Evolutionary conservation across 2,113 vertebrate species (phyloP), one percentile per base, ranked within the genome.

Genomic region (Oncorhynchus gorbuscha): DNA sequence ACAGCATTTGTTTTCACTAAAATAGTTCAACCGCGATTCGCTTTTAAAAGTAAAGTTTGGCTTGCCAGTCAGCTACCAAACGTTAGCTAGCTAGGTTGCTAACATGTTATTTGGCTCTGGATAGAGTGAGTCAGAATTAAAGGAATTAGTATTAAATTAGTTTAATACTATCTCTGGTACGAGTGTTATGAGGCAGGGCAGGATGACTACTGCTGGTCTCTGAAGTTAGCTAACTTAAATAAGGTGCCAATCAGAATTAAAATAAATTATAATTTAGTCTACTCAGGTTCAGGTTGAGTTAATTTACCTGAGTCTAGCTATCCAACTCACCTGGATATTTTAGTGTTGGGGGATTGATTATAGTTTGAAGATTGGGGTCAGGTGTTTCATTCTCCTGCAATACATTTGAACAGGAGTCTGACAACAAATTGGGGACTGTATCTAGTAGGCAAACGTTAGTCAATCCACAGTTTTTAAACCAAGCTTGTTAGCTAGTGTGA

Each of bases 21-120:
- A 70, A 59, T 48, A 24, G 32, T 49, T 69, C 64, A 51, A 14
- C 8, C 48, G 73, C 32, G 81, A 68, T 26, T 76, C 35, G 76
- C 78, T 83, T 74, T 67, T 35, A 65, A 80, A 92, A 88, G 73
- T 83, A 24, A 78, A 90, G 83, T 90, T 93, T 89, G 77, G 69
- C 20, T 48, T 22, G 73, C 64, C 49, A 67, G 73, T 24, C 32
- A 30, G 73, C 73, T 30, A 62, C 55, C 72, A 64, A 45, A 69
- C 68, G 30, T 67, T 69, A 74, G 73, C 39, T 45, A 45, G 39
- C 39, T 45, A 45, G 39, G 35, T 67, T 6, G 65, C 65, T 67
- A 30, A 30, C 16, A 14, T 28, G 65, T 13, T 67, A 67, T 30
- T 30, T 13, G 16, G 28, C 65, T 30, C 5, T 45, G 12, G 28